A percentile compares a stretch with the other conserved stretches of the same genome.
Conservation (phyloP, 2,888 invertebrate species). For the Furcula furcula region DNA sequence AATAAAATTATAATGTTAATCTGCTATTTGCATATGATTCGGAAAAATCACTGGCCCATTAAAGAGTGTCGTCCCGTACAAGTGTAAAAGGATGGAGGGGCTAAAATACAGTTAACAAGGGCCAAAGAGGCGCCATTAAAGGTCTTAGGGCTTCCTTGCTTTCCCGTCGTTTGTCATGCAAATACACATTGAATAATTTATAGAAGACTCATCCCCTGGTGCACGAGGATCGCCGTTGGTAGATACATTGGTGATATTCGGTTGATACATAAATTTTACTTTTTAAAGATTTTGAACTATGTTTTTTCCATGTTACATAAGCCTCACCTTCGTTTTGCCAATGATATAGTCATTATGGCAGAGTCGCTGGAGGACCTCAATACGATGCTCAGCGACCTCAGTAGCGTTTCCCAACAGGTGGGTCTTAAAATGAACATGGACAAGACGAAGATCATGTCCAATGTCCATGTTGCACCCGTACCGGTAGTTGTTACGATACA, state of each 20-base stretch:
- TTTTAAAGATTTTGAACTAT: too few relatives aligned
- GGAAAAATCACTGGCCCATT: slow-evolving; percentile 69
- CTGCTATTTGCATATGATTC: slow-evolving; percentile 68
- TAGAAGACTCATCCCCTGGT: slow-evolving; percentile 63
- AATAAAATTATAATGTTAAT: slow-evolving; percentile 72
- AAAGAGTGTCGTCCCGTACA: slow-evolving; percentile 52
- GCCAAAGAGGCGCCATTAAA: slow-evolving; percentile 60
- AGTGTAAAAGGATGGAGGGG: slow-evolving; percentile 49
- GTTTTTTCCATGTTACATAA: too few relatives aligned
- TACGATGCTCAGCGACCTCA: too few relatives aligned
- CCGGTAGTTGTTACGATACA: too few relatives aligned
- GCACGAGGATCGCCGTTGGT: slow-evolving; percentile 53
- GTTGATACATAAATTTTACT: too few relatives aligned
- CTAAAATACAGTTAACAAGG: slow-evolving; percentile 48
- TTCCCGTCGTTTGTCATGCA: slow-evolving; percentile 72
- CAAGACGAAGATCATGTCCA: too few relatives aligned
- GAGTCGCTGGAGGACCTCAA: too few relatives aligned
- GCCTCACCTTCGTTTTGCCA: too few relatives aligned
- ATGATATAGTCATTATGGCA: too few relatives aligned
- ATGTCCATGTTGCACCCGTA: too few relatives aligned
- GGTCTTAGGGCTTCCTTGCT: slow-evolving; percentile 65
- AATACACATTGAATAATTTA: slow-evolving; percentile 78
- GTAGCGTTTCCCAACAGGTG: too few relatives aligned
- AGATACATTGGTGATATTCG: slow-evolving; percentile 15
- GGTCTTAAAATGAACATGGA: too few relatives aligned